These are phyloP conservation scores for Laodelphax striatellus DNA, from an alignment of 1,140 invertebrate species.

Conservation along the genomic window DNA sequence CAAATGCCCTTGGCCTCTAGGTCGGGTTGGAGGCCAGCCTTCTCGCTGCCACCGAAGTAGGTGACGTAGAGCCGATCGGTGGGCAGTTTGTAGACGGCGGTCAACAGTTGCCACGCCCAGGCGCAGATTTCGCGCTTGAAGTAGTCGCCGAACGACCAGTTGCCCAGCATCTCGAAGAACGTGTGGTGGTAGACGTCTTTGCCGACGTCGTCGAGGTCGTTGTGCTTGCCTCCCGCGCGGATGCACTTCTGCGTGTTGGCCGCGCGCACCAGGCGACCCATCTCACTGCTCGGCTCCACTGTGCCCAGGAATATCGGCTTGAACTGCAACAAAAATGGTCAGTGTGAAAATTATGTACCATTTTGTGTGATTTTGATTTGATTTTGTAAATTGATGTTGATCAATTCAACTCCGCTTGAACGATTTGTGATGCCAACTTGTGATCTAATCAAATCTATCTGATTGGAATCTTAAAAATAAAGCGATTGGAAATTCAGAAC, in stretches of 20 bases:
- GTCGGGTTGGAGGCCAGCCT: constrained; percentile 78
- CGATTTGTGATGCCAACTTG: too few relatives aligned
- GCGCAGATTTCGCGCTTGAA: constrained; percentile 91
- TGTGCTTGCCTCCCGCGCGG: constrained; percentile 97
- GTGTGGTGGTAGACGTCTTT: constrained; percentile 99
- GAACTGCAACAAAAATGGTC: constrained; percentile 48
- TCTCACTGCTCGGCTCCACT: constrained; percentile 92
- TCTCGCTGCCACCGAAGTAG: constrained; percentile 90
- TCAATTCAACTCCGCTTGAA: too few relatives aligned
- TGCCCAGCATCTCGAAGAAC: constrained; percentile 99
- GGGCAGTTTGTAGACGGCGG: constrained; percentile 64
- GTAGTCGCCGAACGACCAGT: constrained; percentile 99
- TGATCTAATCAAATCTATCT: too few relatives aligned
- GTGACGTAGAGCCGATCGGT: constrained; percentile 90
- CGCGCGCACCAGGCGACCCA: constrained; percentile 70
- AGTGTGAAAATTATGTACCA: too few relatives aligned
- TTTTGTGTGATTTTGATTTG: too few relatives aligned
- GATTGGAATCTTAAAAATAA: too few relatives aligned
- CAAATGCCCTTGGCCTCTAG: constrained; percentile 82
- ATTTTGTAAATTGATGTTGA: too few relatives aligned
- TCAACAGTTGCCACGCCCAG: constrained; percentile 97
- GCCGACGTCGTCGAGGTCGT: constrained; percentile 98
- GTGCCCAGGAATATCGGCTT: constrained; percentile 96
- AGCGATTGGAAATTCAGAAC: too few relatives aligned
- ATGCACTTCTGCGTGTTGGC: constrained; percentile 98